Conservation (phyloP, 2,113 vertebrate species). For the Oceanites oceanicus region DNA sequence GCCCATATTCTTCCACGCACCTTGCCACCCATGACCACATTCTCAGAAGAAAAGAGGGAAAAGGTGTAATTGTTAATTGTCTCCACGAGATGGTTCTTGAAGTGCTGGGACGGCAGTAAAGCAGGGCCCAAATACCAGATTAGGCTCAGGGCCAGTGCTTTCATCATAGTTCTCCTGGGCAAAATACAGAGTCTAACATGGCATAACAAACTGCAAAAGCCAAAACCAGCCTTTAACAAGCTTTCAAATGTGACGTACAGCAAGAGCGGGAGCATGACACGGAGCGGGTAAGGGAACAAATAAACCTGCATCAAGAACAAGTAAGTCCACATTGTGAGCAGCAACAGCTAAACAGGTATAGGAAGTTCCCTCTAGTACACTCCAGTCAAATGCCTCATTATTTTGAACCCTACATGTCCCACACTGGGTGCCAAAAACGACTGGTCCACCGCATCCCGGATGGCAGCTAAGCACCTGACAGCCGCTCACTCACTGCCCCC, state of each 20-base stretch:
- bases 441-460: background rate
- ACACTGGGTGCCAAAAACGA: background rate
- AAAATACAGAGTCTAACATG: background rate
- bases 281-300: background rate
- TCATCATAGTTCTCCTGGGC: background rate
- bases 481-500: background rate
- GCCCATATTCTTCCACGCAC: background rate
- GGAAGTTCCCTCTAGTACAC: background rate
- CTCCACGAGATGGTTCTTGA: slow-evolving; percentile 53
- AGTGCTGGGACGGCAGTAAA: background rate
- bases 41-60: background rate
- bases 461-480: background rate
- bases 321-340: fast-evolving
- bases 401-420: background rate
- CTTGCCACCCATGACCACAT: background rate
- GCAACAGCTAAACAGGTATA: background rate
- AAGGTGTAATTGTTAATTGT: slow-evolving; percentile 47
- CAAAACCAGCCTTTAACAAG: background rate
- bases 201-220: background rate
- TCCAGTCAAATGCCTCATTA: background rate
- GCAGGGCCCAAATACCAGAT: background rate
- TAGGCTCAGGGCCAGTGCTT: background rate
- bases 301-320: background rate
- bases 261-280: background rate
- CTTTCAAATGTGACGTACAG: background rate